A percentile compares a stretch with the other conserved stretches of the same genome.
These are phyloP conservation scores for Notoglanidium macrostoma DNA, from an alignment of 2,797 vertebrate species.

Conservation along the genomic window DNA sequence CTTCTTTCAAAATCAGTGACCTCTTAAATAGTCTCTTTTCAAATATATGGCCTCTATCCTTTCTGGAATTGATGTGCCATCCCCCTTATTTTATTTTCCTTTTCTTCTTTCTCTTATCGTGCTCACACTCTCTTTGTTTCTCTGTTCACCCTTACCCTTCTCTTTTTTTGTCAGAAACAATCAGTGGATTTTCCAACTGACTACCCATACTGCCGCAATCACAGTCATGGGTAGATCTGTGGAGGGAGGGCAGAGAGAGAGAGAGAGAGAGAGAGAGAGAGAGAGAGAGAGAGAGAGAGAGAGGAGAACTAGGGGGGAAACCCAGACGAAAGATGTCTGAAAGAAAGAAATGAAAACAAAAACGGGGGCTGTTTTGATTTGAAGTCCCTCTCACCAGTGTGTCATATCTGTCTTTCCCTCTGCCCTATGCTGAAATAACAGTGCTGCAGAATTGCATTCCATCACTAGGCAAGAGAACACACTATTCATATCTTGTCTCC, in stretches of 20 bases:
- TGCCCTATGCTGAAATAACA: conserved; percentile 51
- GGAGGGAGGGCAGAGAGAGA: conserved; percentile 18
- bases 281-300: not conserved
- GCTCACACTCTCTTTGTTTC: conserved; percentile 53
- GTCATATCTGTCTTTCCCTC: conserved; percentile 64
- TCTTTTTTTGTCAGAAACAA: conserved; percentile 76
- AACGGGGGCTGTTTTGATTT: conserved; percentile 56
- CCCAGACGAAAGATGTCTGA: conserved; percentile 55
- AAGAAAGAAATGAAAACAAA: conserved; percentile 53
- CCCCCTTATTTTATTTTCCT: conserved; percentile 6
- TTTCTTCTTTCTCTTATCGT: conserved; percentile 23
- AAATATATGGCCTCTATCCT: not conserved
- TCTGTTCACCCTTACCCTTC: conserved; percentile 45
- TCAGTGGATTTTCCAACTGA: conserved; percentile 77
- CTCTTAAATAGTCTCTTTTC: conserved; percentile 57
- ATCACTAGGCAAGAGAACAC: conserved; percentile 20
- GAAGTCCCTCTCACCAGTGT: conserved; percentile 57
- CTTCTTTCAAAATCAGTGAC: conserved; percentile 57
- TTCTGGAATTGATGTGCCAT: conserved; percentile 33
- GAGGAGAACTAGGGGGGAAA: conserved; percentile 1
- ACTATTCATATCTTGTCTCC: conserved; percentile 19
- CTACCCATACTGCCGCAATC: conserved; percentile 74
- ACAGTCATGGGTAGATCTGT: conserved; percentile 62
- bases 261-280: conserved; percentile 1
- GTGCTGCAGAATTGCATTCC: conserved; percentile 44